These are phyloP conservation scores for Myopa tessellatipennis DNA, from an alignment of 2,888 invertebrate species.

Conservation along the genomic window DNA sequence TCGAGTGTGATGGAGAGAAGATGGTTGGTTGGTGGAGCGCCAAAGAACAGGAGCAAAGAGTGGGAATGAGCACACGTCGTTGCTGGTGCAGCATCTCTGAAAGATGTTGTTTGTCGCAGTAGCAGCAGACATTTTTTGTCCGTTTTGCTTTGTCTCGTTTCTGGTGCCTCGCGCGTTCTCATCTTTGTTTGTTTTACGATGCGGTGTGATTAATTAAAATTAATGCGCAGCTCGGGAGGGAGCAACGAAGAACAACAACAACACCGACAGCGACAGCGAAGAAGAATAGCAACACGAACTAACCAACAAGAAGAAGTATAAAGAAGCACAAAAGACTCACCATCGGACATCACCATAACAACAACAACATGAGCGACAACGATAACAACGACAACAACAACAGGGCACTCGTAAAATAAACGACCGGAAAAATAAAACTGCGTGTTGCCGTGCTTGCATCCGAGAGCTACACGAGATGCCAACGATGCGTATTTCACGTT, in stretches of 20 bases:
- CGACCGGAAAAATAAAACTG: not conserved
- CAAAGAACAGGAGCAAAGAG: not conserved
- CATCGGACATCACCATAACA: not conserved
- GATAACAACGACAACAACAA: not conserved
- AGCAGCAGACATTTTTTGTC: not conserved
- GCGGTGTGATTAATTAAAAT: slow-evolving; percentile 40
- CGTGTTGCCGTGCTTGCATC: slow-evolving; percentile 25
- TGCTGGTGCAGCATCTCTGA: not conserved
- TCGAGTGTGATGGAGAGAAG: not conserved
- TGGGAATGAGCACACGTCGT: not conserved
- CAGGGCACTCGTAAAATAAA: not conserved
- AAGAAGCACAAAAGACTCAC: too few relatives aligned
- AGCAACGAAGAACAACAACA: not conserved
- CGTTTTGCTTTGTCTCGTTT: not conserved
- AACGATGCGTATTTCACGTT: not conserved
- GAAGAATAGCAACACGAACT: not conserved
- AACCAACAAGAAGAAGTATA: not conserved
- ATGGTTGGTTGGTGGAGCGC: not conserved
- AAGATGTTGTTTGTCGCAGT: slow-evolving; percentile 18
- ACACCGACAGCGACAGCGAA: not conserved
- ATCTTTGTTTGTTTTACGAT: slow-evolving; percentile 33
- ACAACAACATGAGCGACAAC: not conserved
- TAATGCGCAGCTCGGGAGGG: slow-evolving; percentile 25
- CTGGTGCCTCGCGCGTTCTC: not conserved
- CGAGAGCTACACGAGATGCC: slow-evolving; percentile 3